Percentiles rank a stretch among this genome's conserved stretches.
These are phyloP conservation scores for Drosophila mercatorum DNA, from an alignment of 2,888 invertebrate species.

Conservation along the genomic window DNA sequence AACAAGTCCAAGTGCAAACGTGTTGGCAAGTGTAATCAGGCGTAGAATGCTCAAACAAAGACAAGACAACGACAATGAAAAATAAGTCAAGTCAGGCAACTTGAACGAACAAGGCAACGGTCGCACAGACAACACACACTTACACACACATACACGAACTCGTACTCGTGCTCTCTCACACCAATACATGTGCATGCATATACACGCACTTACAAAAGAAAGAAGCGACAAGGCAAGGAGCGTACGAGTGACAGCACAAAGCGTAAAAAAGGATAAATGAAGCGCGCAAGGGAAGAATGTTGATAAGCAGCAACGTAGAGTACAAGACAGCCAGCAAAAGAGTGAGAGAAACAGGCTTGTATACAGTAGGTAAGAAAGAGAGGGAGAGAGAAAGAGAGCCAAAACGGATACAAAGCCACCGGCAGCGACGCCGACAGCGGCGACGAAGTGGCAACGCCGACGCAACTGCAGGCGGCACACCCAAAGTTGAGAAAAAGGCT, in stretches of 20 bases:
- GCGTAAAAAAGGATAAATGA: constrained; percentile 75
- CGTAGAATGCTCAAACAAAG: constrained; percentile 74
- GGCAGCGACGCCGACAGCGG: constrained; percentile 70
- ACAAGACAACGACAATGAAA: constrained; percentile 74
- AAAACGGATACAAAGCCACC: constrained; percentile 77
- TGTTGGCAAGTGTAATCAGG: constrained; percentile 77
- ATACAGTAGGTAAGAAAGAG: constrained; percentile 15
- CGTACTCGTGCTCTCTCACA: constrained; percentile 5
- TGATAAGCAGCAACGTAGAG: constrained; percentile 55
- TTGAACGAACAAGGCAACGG: constrained; percentile 52
- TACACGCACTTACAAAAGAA: constrained; percentile 35
- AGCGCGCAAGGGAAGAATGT: constrained; percentile 63
- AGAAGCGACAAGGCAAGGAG: constrained; percentile 43
- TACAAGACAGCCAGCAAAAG: constrained; percentile 50
- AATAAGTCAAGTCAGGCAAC: constrained; percentile 75
- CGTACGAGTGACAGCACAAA: constrained; percentile 67
- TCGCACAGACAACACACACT: constrained; percentile 55
- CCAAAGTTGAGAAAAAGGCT: constrained; percentile 74
- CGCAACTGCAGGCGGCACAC: constrained; percentile 80
- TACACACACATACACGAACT: constrained; percentile 5
- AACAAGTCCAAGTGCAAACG: constrained; percentile 42
- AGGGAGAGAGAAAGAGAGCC: constrained; percentile 44
- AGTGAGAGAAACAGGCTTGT: constrained; percentile 32
- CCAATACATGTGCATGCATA: constrained; percentile 13
- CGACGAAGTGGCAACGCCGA: constrained; percentile 80